These are phyloP conservation scores for Hirtodrosophila duncani DNA, from an alignment of 2,888 invertebrate species.

Conservation along the genomic window DNA sequence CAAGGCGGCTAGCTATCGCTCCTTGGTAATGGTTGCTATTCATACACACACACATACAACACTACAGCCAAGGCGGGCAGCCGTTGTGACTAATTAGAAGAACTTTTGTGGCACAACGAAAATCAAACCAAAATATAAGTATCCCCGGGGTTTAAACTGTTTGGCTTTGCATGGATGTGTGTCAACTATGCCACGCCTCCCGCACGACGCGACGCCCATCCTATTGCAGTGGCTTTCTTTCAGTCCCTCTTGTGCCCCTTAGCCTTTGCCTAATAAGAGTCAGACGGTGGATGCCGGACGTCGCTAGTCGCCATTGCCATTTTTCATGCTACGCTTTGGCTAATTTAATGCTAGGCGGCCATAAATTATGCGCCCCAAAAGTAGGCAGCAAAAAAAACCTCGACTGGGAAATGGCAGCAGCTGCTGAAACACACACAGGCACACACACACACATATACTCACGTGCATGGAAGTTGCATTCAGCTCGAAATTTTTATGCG, in stretches of 20 bases:
- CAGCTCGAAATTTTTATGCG: slow-evolving; percentile 58
- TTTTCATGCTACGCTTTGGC: slow-evolving; percentile 73
- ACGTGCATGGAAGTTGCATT: slow-evolving; percentile 52
- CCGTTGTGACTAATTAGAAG: slow-evolving; percentile 49
- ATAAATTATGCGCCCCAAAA: slow-evolving; percentile 69
- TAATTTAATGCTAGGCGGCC: slow-evolving; percentile 67
- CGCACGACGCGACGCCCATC: slow-evolving; percentile 1
- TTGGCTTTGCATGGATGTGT: slow-evolving; percentile 3
- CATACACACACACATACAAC: too few relatives aligned
- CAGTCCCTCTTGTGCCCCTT: too few relatives aligned
- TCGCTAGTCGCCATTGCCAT: slow-evolving; percentile 61
- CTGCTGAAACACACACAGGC: slow-evolving; percentile 48
- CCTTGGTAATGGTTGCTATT: too few relatives aligned
- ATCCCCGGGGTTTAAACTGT: slow-evolving; percentile 25
- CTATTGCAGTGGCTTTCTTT: slow-evolving; percentile 10
- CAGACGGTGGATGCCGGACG: too few relatives aligned
- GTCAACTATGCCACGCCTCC: slow-evolving; percentile 6
- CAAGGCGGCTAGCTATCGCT: too few relatives aligned
- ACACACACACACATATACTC: slow-evolving; percentile 2
- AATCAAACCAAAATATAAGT: slow-evolving; percentile 58
- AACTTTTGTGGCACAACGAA: slow-evolving; percentile 29
- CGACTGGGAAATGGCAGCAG: slow-evolving; percentile 64
- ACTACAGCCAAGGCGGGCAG: too few relatives aligned
- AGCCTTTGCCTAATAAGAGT: slow-evolving; percentile 69
- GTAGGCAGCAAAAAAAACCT: slow-evolving; percentile 52